Evolutionary conservation across 2,888 invertebrate species (phyloP).

Genomic region (Cosmopolites sordidus): DNA sequence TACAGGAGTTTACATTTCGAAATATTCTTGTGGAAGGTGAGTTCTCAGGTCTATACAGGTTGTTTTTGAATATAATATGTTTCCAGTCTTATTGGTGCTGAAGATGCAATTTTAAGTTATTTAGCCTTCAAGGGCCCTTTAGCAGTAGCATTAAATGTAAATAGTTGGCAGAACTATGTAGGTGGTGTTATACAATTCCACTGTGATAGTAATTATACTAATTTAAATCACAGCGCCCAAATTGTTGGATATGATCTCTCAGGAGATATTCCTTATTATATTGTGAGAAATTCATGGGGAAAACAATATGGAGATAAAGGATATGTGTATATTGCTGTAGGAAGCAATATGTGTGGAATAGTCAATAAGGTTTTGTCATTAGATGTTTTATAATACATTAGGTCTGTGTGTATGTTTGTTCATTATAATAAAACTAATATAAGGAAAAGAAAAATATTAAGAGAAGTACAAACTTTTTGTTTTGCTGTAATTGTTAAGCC

Average conservation of each 20-base stretch:
- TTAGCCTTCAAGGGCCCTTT: slow-evolving; percentile 73
- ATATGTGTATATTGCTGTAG: slow-evolving; percentile 71
- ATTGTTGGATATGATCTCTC: slow-evolving; percentile 77
- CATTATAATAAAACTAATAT: too few species aligned
- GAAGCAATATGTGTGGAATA: slow-evolving; percentile 73
- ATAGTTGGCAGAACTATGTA: slow-evolving; percentile 81
- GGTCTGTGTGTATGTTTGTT: too few species aligned
- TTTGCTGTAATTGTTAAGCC: too few species aligned
- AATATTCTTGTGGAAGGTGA: slow-evolving; percentile 67
- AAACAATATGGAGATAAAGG: slow-evolving; percentile 69
- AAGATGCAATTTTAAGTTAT: slow-evolving; percentile 57
- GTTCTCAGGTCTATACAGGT: slow-evolving; percentile 32
- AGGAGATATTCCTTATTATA: slow-evolving; percentile 71
- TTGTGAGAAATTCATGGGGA: slow-evolving; percentile 85
- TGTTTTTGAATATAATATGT: slow-evolving; percentile 20
- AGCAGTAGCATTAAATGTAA: slow-evolving; percentile 75
- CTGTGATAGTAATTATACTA: slow-evolving; percentile 56
- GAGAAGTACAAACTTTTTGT: too few species aligned
- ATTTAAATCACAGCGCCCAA: slow-evolving; percentile 78
- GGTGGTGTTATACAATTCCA: slow-evolving; percentile 80
- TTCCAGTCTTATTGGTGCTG: slow-evolving; percentile 59
- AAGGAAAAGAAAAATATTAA: too few species aligned
- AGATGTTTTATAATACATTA: too few species aligned
- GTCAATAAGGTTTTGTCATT: slow-evolving; percentile 65
- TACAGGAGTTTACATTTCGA: slow-evolving; percentile 50